Base-by-base conservation (phyloP, 2,113 vertebrate species). In the Origma solitaria region DNA sequence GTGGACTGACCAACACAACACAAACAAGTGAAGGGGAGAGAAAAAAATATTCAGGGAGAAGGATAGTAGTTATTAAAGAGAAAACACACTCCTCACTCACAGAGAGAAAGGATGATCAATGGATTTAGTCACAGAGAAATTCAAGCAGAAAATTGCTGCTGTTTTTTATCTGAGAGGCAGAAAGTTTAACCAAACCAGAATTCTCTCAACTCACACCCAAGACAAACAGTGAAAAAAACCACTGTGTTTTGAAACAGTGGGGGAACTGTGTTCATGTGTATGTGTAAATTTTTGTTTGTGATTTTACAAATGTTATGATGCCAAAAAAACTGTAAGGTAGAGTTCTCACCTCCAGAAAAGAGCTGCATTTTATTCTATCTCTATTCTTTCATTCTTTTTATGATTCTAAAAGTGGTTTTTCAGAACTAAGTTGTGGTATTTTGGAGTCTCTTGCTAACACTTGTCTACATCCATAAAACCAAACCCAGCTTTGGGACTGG, bases 101-200 rank as follows among this genome's bases (percentile, higher is more conserved):
- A 97, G 98, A 98, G 98, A 99, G 98, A 98, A 98, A 98, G 98
- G 98, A 99, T 99, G 99, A 99, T 99, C 99, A 99, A 99, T 99
- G 99, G 99, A 99, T 98, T 99, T 99, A 99, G 99, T 99, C 99
- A 99, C 98, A 97, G 99, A 98, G 99, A 99, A 99, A 99, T 99
- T 99, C 99, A 99, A 99, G 99, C 99, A 99, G 98, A 99, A 99
- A 99, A 99, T 99, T 99, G 99, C 98, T 98, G 98, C 98, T 98
- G 99, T 99, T 99, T 99, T 99, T 99, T 98, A 99, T 99, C 98
- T 98, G 98, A 97, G 96, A 97, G 95, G 97, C 97, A 98, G 97
- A 97, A 98, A 98, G 97, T 98, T 98, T 98, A 98, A 98, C 97
- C 96, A 97, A 97, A 97, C 95, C 94, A 96, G 97, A 97, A 98